Evolutionary conservation across 2,888 invertebrate genomes (phyloP), one percentile per base, ranked within the genome.

Genomic region (Deroplatys truncata): DNA sequence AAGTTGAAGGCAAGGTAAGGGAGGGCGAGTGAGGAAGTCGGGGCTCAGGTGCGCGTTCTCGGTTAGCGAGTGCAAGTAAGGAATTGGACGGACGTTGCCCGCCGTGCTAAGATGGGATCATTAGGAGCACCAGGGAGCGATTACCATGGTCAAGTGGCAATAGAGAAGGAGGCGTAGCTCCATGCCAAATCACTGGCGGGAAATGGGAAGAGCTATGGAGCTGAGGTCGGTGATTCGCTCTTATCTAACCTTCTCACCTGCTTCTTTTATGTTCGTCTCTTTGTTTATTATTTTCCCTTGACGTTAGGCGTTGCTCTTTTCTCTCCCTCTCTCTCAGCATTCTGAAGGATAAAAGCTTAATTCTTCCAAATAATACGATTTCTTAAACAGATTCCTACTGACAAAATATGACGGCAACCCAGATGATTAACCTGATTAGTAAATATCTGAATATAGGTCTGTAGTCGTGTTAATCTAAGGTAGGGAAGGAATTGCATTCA

Each of bases 1-100:
- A 89, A 90, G 88, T 72, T 84, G 88, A 35, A 43, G 88, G 85
- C 85, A 35, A 43, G 88, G 85, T 25, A 28, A 15, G 31, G 84
- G 15, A 25, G 25, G 16, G 84, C 15, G 28, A 28, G 2, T 28
- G 29, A 35, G 85, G 35, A n/a, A 35, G 43, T 72, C 56, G 16
- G 56, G 25, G 56, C 56, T 72, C 56, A 72, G 56, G 56, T 72
- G 56, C 25, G 56, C 56, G 56, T 72, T 72, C 56, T 72, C 56
- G 56, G 56, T 16, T 72, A 20, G 20, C 20, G 56, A 72, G 56
- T 72, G 56, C 56, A 72, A 72, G 56, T 20, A 72, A 72, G 56
- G 56, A 72, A 72, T 72, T 72, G 56, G 56, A 20, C 56, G 56
- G 56, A 72, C 56, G 56, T 72, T 72, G 56, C 56, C 56, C 56